Evolutionary conservation across 2,113 vertebrate species (phyloP), one percentile per base, ranked within the genome.

Genomic region (Meles meles): DNA sequence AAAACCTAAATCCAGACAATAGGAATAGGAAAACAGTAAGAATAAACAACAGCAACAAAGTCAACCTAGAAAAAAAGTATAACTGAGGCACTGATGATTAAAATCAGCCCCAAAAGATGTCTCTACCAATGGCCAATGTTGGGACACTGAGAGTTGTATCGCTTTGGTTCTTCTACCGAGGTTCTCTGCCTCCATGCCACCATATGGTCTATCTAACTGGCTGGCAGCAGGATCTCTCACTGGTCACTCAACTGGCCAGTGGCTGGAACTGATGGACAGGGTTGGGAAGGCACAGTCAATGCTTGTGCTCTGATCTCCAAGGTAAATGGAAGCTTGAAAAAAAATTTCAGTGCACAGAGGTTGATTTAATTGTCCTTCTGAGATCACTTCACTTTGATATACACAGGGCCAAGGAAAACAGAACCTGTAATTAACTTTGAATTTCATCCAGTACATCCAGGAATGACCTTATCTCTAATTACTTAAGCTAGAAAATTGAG

Each of bases 401-500:
- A 47, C 37, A 63, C 21, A 67, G 34, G 67, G 85, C 63, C 61
- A 57, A 88, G 37, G 82, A 90, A 71, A 87, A 67, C 87, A 77
- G 59, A 23, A 88, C 88, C 44, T 55, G 37, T 37, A 79, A 67
- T 76, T 57, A 57, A 39, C 59, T 90, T 93, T 91, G 89, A 79
- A 77, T 91, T 93, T 93, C 55, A 93, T 82, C 25, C 15, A 34
- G 57, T 20, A 52, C 20, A 9, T 76, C 59, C 27, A 77, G 95
- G 72, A 93, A 85, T 37, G 15, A 37, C 39, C 29, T 95, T 93
- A 67, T 82, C 15, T 86, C 29, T 90, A 80, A 90, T 83, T 55
- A 72, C 74, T 87, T 80, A 65, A 67, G 42, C 49, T 94, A 88
- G 69, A 77, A 90, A 92, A 97, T 25, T 15, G 49, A 95, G 34